Base-by-base conservation (phyloP, 1,140 invertebrate genomes). In the Panagrolaimus sp. region DNA sequence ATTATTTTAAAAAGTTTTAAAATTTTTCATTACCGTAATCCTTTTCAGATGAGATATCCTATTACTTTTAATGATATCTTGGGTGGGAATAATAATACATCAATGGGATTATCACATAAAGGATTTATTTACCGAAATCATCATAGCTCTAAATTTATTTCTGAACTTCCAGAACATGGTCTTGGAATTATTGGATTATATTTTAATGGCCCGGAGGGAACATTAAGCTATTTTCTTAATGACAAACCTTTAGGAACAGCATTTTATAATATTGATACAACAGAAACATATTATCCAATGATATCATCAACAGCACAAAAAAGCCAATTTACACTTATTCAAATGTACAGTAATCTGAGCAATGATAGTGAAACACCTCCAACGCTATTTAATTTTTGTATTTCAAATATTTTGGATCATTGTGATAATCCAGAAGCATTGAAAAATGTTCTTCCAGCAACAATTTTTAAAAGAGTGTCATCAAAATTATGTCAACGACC, bases 201-300 rank as follows among this genome's bases (percentile, higher is more conserved):
- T 27, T 75, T 75, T 31, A 44, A 75, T 63, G 74, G 74, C 1
- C 65, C 69, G 5, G 38, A 68, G 31, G 43, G 47, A 42, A 27
- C 61, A 42, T 38, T 75, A 11, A 73, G 70, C 9, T 77, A 48
- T 44, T 72, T 66, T 44, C 14, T 76, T n/a, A 70, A 75, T 44
- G 63, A 63, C 13, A 68, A 53, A 45, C 47, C 44, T 14, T 23
- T 68, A 2, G 74, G 74, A 13, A 51, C 71, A 42, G 65, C 69
- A 23, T 75, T 75, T 46, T 20, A 66, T 9, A 27, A 65, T 16
- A 66, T 77, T 11, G 46, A 71, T 45, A 45, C 74, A n/a, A 63
- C 16, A 16, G 23, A 43, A 62, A n/a, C 53, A 7, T 61, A 53
- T 46, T 72, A 67, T 65, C 74, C 74, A 46, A 75, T 75, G 74